A percentile compares a stretch with the other conserved stretches of the same genome.
Conservation (phyloP, 2,113 vertebrate species). For the Cheirogaleus medius region DNA sequence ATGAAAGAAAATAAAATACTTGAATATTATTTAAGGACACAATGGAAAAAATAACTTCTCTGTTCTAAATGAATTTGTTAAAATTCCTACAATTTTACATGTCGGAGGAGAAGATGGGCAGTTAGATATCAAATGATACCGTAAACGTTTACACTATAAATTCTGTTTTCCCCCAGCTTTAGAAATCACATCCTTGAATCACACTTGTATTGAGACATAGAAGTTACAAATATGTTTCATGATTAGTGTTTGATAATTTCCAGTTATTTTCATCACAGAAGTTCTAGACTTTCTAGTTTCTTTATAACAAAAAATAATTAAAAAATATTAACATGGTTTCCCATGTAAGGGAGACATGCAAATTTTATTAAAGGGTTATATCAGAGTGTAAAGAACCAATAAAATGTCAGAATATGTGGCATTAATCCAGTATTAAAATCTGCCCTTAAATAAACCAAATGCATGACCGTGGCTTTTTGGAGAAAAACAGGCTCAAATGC, state of each 20-base stretch:
- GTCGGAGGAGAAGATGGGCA: neutral
- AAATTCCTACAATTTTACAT: neutral
- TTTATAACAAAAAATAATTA: neutral
- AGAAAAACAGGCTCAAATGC: neutral
- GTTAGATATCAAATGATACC: conserved; percentile 8
- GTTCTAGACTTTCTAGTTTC: neutral
- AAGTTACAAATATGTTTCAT: neutral
- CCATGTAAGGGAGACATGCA: neutral
- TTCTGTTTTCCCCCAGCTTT: neutral
- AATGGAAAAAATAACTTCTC: neutral
- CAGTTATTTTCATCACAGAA: neutral
- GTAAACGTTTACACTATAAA: neutral
- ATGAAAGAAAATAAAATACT: neutral
- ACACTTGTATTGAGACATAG: neutral
- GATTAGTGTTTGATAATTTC: conserved; percentile 5
- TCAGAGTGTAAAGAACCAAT: neutral
- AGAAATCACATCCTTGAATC: neutral
- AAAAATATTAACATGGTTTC: neutral
- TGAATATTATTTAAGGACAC: neutral
- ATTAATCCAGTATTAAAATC: neutral
- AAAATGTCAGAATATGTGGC: neutral
- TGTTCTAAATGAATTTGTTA: neutral
- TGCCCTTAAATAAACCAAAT: neutral
- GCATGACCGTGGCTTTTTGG: neutral
- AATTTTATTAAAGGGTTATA: neutral